Evolutionary conservation across 2,797 vertebrate species (phyloP).

Genomic region (Rhinoraja longicauda): DNA sequence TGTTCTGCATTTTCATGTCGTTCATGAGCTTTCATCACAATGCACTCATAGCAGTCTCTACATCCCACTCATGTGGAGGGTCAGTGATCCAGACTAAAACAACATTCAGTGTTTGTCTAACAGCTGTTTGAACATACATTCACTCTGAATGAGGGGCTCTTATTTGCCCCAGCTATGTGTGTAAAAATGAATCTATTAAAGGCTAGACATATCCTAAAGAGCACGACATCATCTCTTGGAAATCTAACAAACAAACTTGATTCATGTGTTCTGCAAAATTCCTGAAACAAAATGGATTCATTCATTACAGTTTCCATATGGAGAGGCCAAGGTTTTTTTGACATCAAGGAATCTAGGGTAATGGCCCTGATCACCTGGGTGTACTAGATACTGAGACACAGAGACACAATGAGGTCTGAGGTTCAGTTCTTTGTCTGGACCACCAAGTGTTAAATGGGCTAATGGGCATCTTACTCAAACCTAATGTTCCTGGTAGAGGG

Average conservation of each 20-base stretch:
- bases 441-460: background rate
- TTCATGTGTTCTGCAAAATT: slow-evolving; percentile 3
- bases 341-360: background rate
- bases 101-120: slow-evolving; percentile 16
- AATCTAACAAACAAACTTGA: background rate
- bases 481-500: background rate
- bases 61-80: background rate
- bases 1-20: background rate
- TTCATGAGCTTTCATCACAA: background rate
- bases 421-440: background rate
- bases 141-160: background rate
- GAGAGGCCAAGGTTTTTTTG: background rate
- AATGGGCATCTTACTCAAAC: background rate
- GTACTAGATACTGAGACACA: background rate
- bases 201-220: background rate
- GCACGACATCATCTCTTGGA: background rate
- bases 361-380: background rate
- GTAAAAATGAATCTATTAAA: background rate
- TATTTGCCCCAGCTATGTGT: slow-evolving; percentile 23
- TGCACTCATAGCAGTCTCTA: background rate
- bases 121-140: slow-evolving; percentile 15
- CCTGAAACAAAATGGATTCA: background rate
- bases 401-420: background rate
- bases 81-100: slow-evolving; percentile 30
- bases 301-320: slow-evolving; percentile 24